A percentile compares a stretch with the other conserved stretches of the same genome.
These are phyloP conservation scores for Ophonus ardosiacus DNA, from an alignment of 2,888 invertebrate species.

Conservation along the genomic window DNA sequence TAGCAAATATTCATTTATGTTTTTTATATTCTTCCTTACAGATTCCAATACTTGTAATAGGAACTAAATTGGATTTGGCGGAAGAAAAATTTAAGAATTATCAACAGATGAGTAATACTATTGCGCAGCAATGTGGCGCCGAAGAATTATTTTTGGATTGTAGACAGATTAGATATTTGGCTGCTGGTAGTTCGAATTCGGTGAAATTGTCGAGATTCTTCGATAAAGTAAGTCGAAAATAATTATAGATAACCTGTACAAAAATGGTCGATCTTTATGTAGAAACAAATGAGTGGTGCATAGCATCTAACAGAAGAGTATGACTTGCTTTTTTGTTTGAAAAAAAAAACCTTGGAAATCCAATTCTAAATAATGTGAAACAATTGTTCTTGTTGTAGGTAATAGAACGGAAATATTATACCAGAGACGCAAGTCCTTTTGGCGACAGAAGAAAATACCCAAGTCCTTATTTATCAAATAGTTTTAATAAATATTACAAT, in stretches of 20 bases:
- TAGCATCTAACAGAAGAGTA: too few relatives aligned
- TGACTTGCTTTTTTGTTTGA: too few relatives aligned
- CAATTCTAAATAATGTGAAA: too few relatives aligned
- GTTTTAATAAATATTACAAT: constrained; percentile 72
- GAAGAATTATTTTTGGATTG: constrained; percentile 94
- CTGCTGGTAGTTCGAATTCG: constrained; percentile 96
- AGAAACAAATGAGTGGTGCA: background rate
- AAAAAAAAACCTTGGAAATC: too few relatives aligned
- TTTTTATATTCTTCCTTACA: constrained; percentile 73
- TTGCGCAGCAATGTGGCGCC: constrained; percentile 94
- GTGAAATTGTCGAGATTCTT: constrained; percentile 96
- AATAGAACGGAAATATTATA: constrained; percentile 75
- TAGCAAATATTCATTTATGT: background rate
- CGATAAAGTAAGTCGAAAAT: constrained; percentile 82
- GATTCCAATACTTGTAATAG: constrained; percentile 96
- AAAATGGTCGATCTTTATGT: background rate
- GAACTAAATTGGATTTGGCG: constrained; percentile 93
- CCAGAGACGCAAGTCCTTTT: constrained; percentile 71
- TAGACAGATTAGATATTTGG: constrained; percentile 86
- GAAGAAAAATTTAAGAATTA: constrained; percentile 85
- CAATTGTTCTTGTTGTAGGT: constrained; percentile 70
- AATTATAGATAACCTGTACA: background rate
- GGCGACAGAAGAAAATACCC: constrained; percentile 71
- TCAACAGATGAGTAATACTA: constrained; percentile 80
- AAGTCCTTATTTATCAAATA: constrained; percentile 68